Conservation (phyloP, 2,888 invertebrate species). For the Cryptophagus acutangulus region DNA sequence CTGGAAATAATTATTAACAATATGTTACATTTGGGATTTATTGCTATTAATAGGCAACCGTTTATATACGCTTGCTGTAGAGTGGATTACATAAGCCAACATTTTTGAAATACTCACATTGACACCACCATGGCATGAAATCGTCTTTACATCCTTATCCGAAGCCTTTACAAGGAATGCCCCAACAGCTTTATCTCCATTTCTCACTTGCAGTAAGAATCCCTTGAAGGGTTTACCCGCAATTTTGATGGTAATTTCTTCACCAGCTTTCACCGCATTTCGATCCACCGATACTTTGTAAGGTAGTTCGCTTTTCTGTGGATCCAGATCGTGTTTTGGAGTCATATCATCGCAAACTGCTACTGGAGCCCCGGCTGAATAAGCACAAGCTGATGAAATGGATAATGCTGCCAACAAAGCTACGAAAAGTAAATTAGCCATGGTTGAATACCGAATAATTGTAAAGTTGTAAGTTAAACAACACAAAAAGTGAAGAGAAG, state of each 20-base stretch:
- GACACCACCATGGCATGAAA: constrained; percentile 52
- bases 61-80: too few species aligned
- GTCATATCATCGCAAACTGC: constrained; percentile 61
- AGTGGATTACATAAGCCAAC: constrained; percentile 3
- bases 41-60: too few species aligned
- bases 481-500: constrained; percentile 18
- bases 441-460: constrained; percentile 15
- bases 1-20: constrained; percentile 48
- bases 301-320: constrained; percentile 55
- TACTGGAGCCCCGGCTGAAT: constrained; percentile 62
- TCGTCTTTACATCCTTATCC: constrained; percentile 51
- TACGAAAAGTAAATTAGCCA: constrained; percentile 16
- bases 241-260: constrained; percentile 54
- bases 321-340: constrained; percentile 60
- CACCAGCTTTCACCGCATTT: constrained; percentile 40
- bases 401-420: constrained; percentile 24
- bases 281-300: constrained; percentile 48
- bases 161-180: constrained; percentile 54
- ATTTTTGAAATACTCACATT: constrained; percentile 48
- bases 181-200: constrained; percentile 58
- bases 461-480: constrained; percentile 12
- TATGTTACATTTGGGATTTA: too few species aligned
- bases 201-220: constrained; percentile 62
- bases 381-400: constrained; percentile 42
- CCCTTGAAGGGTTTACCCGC: constrained; percentile 57